Evolutionary conservation across 1,140 invertebrate species (phyloP).

Genomic region (Bombyx mandarina): DNA sequence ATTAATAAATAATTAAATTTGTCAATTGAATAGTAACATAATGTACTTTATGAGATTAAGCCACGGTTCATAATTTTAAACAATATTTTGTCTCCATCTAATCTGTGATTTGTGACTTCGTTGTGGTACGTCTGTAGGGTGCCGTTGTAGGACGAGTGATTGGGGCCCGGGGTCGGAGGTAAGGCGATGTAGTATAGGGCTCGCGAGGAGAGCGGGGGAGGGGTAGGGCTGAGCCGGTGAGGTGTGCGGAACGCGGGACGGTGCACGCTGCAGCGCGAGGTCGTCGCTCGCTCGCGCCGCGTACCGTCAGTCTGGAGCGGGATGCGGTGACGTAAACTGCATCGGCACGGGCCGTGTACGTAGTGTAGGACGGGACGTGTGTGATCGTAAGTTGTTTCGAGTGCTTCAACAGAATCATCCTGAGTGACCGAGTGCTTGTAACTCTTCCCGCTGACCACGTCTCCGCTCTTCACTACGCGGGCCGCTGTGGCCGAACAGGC

Average conservation of each 20-base stretch:
- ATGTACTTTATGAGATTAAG: too few relatives aligned
- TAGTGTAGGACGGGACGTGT: constrained; percentile 67
- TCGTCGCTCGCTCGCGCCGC: constrained; percentile 61
- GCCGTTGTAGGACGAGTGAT: too few relatives aligned
- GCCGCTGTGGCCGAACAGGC: constrained; percentile 38
- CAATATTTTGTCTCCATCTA: too few relatives aligned
- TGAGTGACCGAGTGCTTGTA: constrained; percentile 53
- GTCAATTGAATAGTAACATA: too few relatives aligned
- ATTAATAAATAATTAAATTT: too few relatives aligned
- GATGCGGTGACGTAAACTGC: constrained; percentile 70
- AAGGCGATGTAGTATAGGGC: constrained; percentile 21
- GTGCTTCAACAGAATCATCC: constrained; percentile 46
- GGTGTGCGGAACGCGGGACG: constrained; percentile 42
- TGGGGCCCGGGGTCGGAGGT: constrained; percentile 5
- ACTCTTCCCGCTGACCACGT: constrained; percentile 41
- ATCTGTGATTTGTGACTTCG: too few relatives aligned
- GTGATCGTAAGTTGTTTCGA: constrained; percentile 35
- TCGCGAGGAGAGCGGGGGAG: constrained; percentile 27
- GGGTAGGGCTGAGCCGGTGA: constrained; percentile 28
- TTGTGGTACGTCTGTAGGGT: too few relatives aligned
- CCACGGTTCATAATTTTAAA: too few relatives aligned
- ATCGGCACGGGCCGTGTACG: constrained; percentile 62
- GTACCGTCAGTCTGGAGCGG: constrained; percentile 64
- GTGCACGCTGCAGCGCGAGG: constrained; percentile 65
- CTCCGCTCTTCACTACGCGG: constrained; percentile 61